Base-by-base conservation (phyloP, 2,113 vertebrate species). In the Sterna hirundo region DNA sequence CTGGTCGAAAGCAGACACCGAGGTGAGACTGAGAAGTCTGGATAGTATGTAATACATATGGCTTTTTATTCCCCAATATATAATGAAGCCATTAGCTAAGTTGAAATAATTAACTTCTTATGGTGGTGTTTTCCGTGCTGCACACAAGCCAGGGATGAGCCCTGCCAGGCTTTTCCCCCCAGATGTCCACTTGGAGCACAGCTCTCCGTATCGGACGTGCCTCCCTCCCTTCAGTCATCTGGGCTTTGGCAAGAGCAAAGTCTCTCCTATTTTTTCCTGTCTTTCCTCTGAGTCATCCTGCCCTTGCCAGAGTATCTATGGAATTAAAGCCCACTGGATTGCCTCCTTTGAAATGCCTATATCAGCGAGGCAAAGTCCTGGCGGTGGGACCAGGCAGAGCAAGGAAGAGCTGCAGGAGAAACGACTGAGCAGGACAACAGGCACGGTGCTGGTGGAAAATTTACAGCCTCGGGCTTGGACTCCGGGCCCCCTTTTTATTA, bases 401-500 rank as follows among this genome's bases (percentile, higher is more conserved):
- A 58, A 71, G 70, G 62, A 15, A 34, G 88, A 68, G 91, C 25
- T 46, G 40, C 47, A 38, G 62, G 22, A 94, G 75, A n/a, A 85
- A 29, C 0, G 6, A 7, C 54, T 3, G 23, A 85, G 87, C 36
- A 19, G 91, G 52, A 36, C 0, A 3, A 49, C 76, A 92, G 57
- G 46, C 66, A 60, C 1, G 1, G 80, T 3, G 69, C 83, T 79
- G 47, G 9, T 0, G 20, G 94, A 83, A 76, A 51, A 97, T 91
- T 87, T 94, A 94, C 66, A 91, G 86, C 91, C 49, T 34, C 77
- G 6, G 70, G 8, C 79, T 57, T 6, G 9, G 77, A 40, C 86
- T 82, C 74, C 42, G 94, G 70, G 89, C 87, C 95, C 40, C 87
- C 46, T 90, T 68, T 58, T 85, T 83, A 94, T 96, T 92, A 32